Evolutionary conservation across 2,888 invertebrate genomes (phyloP).

Genomic region (Drosophila lutescens): DNA sequence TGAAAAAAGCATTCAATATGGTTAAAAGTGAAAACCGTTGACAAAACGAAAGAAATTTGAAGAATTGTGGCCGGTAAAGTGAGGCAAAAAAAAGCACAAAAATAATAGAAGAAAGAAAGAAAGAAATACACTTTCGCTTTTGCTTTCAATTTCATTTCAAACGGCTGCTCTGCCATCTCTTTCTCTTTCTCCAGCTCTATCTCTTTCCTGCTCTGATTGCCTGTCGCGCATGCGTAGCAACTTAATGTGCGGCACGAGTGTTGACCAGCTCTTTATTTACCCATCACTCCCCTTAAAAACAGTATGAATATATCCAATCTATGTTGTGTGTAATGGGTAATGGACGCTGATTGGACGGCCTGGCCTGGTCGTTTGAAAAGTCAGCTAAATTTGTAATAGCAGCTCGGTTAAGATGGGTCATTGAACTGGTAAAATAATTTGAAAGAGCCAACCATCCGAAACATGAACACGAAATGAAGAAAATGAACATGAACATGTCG

Average conservation of each 20-base stretch:
- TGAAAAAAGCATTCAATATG: conserved; percentile 38
- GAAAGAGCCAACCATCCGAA: background rate
- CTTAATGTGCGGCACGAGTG: conserved; percentile 62
- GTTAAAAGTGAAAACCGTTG: conserved; percentile 73
- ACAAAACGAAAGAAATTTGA: conserved; percentile 75
- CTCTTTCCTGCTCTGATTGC: conserved; percentile 25
- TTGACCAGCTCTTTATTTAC: conserved; percentile 4
- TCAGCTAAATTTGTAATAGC: background rate
- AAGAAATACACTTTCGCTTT: conserved; percentile 78
- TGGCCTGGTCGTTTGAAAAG: conserved; percentile 7
- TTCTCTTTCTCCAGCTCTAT: conserved; percentile 11
- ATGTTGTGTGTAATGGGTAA: too few relatives aligned
- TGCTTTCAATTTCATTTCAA: conserved; percentile 79
- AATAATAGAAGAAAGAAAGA: conserved; percentile 56
- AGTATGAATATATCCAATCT: background rate
- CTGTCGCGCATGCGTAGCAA: conserved; percentile 41
- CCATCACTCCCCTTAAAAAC: background rate
- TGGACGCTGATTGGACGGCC: conserved; percentile 32
- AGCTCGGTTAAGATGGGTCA: conserved; percentile 8
- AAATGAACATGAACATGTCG: background rate
- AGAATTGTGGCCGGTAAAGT: conserved; percentile 62
- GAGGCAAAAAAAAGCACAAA: conserved; percentile 18
- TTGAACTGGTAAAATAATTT: conserved; percentile 16
- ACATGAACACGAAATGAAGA: background rate
- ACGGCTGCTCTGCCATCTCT: conserved; percentile 46